Evolutionary conservation across 2,888 invertebrate genomes (phyloP).

Genomic region (Sesamia inferens): DNA sequence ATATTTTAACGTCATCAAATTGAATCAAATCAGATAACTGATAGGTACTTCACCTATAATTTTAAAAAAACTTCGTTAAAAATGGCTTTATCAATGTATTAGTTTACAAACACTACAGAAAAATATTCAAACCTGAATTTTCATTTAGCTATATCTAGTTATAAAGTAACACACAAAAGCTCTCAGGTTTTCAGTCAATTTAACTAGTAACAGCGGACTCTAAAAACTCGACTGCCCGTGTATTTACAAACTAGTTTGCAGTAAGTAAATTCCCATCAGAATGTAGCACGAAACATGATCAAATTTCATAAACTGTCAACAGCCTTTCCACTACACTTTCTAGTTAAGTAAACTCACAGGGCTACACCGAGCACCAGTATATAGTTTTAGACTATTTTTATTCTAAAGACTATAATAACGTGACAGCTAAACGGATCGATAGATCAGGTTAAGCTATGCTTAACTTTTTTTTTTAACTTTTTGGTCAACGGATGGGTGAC

Average conservation of each 20-base stretch:
- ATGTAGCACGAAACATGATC: constrained; percentile 59
- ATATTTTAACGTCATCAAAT: too few species aligned
- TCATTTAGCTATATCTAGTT: not conserved
- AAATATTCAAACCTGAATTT: not conserved
- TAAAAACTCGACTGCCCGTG: constrained; percentile 24
- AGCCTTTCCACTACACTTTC: constrained; percentile 63
- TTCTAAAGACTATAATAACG: too few species aligned
- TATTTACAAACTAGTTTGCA: constrained; percentile 38
- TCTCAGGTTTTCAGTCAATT: constrained; percentile 6
- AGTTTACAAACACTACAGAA: not conserved
- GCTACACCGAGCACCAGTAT: constrained; percentile 34
- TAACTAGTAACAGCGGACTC: constrained; percentile 8
- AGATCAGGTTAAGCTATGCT: too few species aligned
- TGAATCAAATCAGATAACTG: too few species aligned
- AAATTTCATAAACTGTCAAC: constrained; percentile 63
- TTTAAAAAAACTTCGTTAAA: not conserved
- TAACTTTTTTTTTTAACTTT: too few species aligned
- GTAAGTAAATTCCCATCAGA: constrained; percentile 49
- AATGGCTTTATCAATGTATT: not conserved
- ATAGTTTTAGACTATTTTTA: not conserved
- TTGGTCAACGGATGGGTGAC: too few species aligned
- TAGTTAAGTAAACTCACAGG: constrained; percentile 45
- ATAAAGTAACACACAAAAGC: constrained; percentile 18
- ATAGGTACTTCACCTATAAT: not conserved
- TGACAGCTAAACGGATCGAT: too few species aligned